Base-by-base conservation (phyloP, 2,797 vertebrate species). In the Arctocebus calabarensis region DNA sequence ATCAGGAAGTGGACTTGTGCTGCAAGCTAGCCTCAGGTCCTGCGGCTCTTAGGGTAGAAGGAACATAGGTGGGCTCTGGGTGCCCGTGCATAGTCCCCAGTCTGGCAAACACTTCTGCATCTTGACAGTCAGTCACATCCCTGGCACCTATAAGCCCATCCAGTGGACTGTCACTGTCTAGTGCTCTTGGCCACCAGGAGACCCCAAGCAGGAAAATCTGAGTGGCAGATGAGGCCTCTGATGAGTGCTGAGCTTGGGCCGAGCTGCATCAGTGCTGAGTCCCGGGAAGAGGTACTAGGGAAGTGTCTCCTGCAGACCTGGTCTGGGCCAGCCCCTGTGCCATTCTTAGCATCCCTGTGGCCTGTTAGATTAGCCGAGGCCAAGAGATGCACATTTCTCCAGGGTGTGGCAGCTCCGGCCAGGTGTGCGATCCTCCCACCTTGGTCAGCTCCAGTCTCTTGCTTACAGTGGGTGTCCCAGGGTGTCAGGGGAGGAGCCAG, bases 301-400 rank as follows among this genome's bases (percentile, higher is more conserved):
- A 27, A 19, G 13, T 1, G 0, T 57, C 25, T 79, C 52, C 23
- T 2, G 23, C 6, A 34, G 10, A 6, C 17, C 78, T 43, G 78
- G 57, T 25, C 19, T 4, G 57, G 59, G 57, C 37, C 3, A 8
- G 57, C 13, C 6, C 43, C 68, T 64, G 16, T n/a, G 12, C 13
- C 0, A 3, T 23, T 7, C 68, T 61, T 7, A 0, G 8, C 19
- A 1, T 34, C 29, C 25, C 8, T n/a, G 7, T 34, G 29, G 32
- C 29, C 22, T 2, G 10, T 3, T 7, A 19, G 23, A 40, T 62
- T 27, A 83, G 52, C 59, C 11, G 7, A 93, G 1, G 20, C 55
- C 13, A 29, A 14, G 81, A 45, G 27, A 55, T 22, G 68, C 48
- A 16, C 48, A 52, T 52, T 52, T 52, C 14, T 14, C 48, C 48